Conservation (phyloP, 2,888 invertebrate species). For the Physocephala rufipes region DNA sequence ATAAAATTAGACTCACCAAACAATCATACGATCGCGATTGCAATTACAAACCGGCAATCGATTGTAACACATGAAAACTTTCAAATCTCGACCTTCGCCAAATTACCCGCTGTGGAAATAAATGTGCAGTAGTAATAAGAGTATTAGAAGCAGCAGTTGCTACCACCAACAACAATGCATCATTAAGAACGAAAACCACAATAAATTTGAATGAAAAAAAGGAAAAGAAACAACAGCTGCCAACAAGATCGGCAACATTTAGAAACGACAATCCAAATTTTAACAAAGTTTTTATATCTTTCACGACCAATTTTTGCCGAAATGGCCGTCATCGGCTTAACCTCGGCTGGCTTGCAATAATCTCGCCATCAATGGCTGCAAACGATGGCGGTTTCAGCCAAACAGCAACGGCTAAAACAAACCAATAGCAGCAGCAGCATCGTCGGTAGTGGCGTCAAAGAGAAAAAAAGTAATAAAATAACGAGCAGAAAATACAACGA, state of each 20-base stretch:
- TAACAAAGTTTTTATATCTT: constrained; percentile 12
- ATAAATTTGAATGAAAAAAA: neutral
- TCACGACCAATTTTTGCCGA: constrained; percentile 6
- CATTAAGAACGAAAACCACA: constrained; percentile 1
- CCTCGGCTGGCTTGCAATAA: constrained; percentile 13
- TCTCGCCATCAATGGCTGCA: neutral
- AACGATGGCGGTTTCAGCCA: too few species aligned
- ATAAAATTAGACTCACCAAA: neutral
- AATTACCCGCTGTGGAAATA: too few species aligned
- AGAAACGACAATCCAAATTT: neutral
- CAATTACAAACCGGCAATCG: too few species aligned
- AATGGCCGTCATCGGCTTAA: constrained; percentile 29
- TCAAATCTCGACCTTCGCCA: constrained; percentile 25
- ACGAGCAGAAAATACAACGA: neutral
- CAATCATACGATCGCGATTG: constrained; percentile 1
- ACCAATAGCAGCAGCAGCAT: neutral
- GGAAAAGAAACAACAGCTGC: constrained; percentile 9
- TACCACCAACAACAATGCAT: neutral
- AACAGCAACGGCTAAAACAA: constrained; percentile 16
- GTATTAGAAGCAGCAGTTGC: neutral
- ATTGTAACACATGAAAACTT: constrained; percentile 18
- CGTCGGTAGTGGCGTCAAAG: neutral
- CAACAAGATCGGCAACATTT: neutral
- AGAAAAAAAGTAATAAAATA: neutral
- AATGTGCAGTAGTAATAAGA: neutral